These are phyloP conservation scores for Acanthopleura granulata DNA, from an alignment of 2,888 invertebrate species.

Conservation along the genomic window DNA sequence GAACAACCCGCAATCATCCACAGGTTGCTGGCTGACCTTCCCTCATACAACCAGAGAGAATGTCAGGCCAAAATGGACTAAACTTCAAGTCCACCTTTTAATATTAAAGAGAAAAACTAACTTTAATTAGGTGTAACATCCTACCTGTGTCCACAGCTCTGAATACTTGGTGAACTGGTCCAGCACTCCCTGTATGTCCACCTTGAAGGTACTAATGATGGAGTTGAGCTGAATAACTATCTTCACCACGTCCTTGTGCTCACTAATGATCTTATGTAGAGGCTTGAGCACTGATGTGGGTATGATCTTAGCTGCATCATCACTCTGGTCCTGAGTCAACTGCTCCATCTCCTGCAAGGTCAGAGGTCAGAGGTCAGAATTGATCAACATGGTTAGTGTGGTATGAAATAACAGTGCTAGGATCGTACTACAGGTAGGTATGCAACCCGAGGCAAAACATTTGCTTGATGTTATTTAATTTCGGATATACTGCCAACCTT, in stretches of 20 bases:
- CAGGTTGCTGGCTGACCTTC: too few relatives aligned
- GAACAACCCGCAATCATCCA: too few relatives aligned
- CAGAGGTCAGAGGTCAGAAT: not conserved
- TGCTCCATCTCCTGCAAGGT: conserved; percentile 58
- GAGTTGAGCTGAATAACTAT: conserved; percentile 68
- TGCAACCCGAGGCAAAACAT: too few relatives aligned
- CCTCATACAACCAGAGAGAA: too few relatives aligned
- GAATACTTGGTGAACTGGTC: conserved; percentile 90
- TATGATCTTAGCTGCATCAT: conserved; percentile 58
- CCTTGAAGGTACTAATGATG: conserved; percentile 66
- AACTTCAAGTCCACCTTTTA: too few relatives aligned
- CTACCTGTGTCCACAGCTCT: conserved; percentile 69
- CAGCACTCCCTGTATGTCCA: conserved; percentile 86
- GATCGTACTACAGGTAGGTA: too few relatives aligned
- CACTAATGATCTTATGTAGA: conserved; percentile 69
- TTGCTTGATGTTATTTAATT: too few relatives aligned
- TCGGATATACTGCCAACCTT: too few relatives aligned
- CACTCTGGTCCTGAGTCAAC: conserved; percentile 53
- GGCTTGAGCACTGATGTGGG: conserved; percentile 63
- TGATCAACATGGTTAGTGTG: not conserved
- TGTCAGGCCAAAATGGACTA: too few relatives aligned
- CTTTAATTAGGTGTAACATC: not conserved
- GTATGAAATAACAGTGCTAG: too few relatives aligned
- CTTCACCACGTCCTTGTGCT: conserved; percentile 94
- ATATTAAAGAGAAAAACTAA: conserved; percentile 10